Evolutionary conservation across 1,140 invertebrate genomes (phyloP), one percentile per base, ranked within the genome.

Genomic region (Lasioglossum baleicum): DNA sequence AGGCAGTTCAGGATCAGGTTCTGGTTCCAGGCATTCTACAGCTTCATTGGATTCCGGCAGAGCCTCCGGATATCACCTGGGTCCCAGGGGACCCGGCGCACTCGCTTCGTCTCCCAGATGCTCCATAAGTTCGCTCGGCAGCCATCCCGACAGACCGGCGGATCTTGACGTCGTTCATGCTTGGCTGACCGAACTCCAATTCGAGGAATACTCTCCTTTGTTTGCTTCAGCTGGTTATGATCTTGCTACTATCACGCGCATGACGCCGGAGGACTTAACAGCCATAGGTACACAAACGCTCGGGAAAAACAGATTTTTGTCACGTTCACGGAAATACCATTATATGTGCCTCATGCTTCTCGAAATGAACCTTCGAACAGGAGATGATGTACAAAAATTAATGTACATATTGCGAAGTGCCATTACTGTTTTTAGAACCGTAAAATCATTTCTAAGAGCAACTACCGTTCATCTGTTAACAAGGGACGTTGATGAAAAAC

Each of bases 151-250:
- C 95, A 53, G 95, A 95, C 88, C 94, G 93, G 83, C 95, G 94
- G 94, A 95, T 95, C 75, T 94, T 93, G 98, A 99, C 89, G 97
- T 99, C 79, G 95, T 99, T 81, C 96, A 97, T 87, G 96, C 97
- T 75, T 99, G 99, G 98, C 93, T 99, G 85, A 95, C 97, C 58
- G 98, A 99, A 89, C 94, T 99, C 58, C 97, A 98, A 89, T 98
- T 99, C 93, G 98, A 99, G 91, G 98, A 99, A 91, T 99, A 99
- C 93, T 97, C 98, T 83, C 95, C 96, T 53, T 95, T 99, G 35
- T 99, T 99, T 93, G 95, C 98, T 66, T 95, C 97, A 31, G 98
- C 99, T 60, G 99, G 99, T 53, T 99, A 99, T 92, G 99, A 99
- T 94, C 96, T 99, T 94, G 96, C 98, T 31, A 99, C 99, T 0